Conservation (phyloP, 2,113 vertebrate species). For the Nesoenas mayeri region DNA sequence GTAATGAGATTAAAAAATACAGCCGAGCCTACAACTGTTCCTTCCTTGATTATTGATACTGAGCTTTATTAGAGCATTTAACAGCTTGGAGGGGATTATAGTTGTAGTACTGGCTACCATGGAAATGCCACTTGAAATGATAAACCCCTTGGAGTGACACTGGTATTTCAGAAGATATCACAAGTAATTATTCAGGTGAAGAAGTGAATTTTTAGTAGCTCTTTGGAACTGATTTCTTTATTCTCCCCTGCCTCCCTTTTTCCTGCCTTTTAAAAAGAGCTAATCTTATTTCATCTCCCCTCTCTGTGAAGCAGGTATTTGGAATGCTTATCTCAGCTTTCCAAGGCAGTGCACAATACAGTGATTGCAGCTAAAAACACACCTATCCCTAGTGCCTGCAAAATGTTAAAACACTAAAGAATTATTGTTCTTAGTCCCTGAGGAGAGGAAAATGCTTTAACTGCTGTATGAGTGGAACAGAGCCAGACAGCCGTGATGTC, state of each 20-base stretch:
- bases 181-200: constrained; percentile 36
- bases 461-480: background rate
- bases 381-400: background rate
- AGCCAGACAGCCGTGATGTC: background rate
- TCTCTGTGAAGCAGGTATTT: background rate
- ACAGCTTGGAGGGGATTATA: constrained; percentile 30
- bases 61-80: constrained; percentile 46
- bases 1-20: background rate
- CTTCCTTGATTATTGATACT: constrained; percentile 17
- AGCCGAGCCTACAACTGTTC: background rate
- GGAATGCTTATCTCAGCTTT: background rate
- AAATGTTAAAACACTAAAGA: background rate
- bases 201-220: constrained; percentile 1
- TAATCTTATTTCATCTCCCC: background rate
- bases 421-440: background rate
- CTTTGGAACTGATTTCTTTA: background rate
- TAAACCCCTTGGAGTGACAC: background rate
- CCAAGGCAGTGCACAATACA: background rate
- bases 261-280: background rate
- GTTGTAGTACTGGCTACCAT: background rate
- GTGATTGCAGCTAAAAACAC: background rate
- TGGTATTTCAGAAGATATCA: constrained; percentile 8
- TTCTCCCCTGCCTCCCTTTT: background rate
- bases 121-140: constrained; percentile 36
- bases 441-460: background rate